Conservation (phyloP, 2,888 invertebrate genomes). For the Luperina nickerlii region DNA sequence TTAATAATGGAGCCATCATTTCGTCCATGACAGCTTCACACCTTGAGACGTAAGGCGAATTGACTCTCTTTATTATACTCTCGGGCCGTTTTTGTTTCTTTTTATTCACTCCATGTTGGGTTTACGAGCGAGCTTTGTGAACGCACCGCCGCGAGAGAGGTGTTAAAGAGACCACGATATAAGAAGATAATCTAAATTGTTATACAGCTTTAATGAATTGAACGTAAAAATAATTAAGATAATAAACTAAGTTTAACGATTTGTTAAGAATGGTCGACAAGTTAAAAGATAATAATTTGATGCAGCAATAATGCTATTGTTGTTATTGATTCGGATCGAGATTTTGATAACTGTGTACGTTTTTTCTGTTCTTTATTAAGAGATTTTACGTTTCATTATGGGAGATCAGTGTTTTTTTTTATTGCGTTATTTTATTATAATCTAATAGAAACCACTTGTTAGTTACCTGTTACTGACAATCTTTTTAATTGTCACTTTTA, state of each 20-base stretch:
- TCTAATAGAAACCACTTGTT: conserved; percentile 35
- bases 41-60: conserved; percentile 85
- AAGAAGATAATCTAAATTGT: conserved; percentile 81
- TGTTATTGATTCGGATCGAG: conserved; percentile 68
- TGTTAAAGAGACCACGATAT: conserved; percentile 83
- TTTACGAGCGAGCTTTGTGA: conserved; percentile 85
- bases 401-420: conserved; percentile 26
- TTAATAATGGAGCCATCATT: conserved; percentile 90
- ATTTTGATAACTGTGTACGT: conserved; percentile 59
- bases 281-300: conserved; percentile 67
- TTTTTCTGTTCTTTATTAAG: conserved; percentile 54
- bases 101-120: conserved; percentile 75
- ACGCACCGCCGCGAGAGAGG: conserved; percentile 77
- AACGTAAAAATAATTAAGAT: conserved; percentile 83
- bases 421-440: conserved; percentile 21
- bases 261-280: conserved; percentile 69
- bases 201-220: conserved; percentile 79
- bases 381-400: conserved; percentile 57
- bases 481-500: conserved; percentile 1
- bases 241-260: conserved; percentile 73
- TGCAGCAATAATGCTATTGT: conserved; percentile 64
- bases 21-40: conserved; percentile 89
- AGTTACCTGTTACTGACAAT: conserved; percentile 5
- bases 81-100: conserved; percentile 70
- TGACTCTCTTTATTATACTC: conserved; percentile 86